Evolutionary conservation across 2,113 vertebrate species (phyloP), one percentile per base, ranked within the genome.

Genomic region (Sinocyclocheilus maitianheensis): DNA sequence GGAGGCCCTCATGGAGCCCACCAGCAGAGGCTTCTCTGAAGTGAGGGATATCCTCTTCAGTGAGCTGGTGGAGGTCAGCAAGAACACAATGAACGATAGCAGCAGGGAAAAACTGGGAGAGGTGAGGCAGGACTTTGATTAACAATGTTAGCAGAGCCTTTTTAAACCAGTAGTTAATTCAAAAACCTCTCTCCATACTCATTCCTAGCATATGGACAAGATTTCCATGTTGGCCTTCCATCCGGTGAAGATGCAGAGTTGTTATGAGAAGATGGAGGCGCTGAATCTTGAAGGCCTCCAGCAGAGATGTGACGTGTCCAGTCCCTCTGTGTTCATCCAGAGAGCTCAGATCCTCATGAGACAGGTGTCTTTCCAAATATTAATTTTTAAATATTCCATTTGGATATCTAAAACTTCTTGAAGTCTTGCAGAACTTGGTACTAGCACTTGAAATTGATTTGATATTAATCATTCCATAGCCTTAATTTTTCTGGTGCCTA

Each of bases 271-370:
- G 92, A 96, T 99, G 96, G 97, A 99, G 69, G 94, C 96, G 20
- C 93, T 99, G 88, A 96, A 97, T 43, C 92, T 99, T 24, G 97
- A 99, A 12, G 98, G 97, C 0, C 96, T 99, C 12, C 98, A 99
- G 95, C 97, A 99, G 93, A 93, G 98, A 4, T 99, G 99, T 0
- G 97, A 97, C 0, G 96, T 99, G 85, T 96, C 96, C 92, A 97
- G 95, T 89, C 95, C 96, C 0, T 96, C 96, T 0, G 97, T 99
- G 88, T 99, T 99, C 89, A 94, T 97, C 92, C 96, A 97, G 93
- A 95, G 98, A 78, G 97, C 96, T 20, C 97, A 99, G 95, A 97
- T 98, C 92, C 97, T 97, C 91, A 98, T 99, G 97, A 94, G 97
- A 87, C 96, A 97, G 97, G 98, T 99, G 88, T 75, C 14, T 62